Conservation (phyloP, 2,888 invertebrate species). For the Pammene aurita region DNA sequence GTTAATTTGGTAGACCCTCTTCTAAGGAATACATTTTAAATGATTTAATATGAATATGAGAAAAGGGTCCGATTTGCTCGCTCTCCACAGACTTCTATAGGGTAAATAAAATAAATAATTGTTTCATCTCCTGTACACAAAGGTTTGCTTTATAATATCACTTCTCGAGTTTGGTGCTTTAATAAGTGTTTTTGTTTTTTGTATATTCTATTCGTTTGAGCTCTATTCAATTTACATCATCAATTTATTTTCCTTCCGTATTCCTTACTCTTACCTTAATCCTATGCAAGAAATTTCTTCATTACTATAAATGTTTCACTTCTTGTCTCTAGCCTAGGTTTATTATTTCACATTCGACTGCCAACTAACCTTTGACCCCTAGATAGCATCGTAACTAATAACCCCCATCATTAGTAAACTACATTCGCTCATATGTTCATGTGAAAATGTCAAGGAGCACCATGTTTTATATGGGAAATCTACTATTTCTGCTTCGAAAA, state of each 20-base stretch:
- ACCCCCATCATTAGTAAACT: conserved; percentile 35
- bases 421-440: conserved; percentile 22
- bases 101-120: background rate
- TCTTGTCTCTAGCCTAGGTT: conserved; percentile 14
- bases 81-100: background rate
- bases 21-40: background rate
- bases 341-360: conserved; percentile 39
- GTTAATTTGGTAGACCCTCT: conserved; percentile 6
- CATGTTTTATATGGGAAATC: conserved; percentile 19
- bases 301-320: conserved; percentile 11
- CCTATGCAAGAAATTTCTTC: conserved; percentile 21
- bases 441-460: conserved; percentile 37
- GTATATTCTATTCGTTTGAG: too few relatives aligned
- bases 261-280: background rate
- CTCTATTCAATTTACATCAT: too few relatives aligned
- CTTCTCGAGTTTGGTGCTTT: too few relatives aligned
- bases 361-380: conserved; percentile 32
- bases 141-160: too few relatives aligned
- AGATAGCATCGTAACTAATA: conserved; percentile 35
- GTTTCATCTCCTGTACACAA: background rate
- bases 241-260: too few relatives aligned
- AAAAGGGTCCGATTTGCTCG: background rate
- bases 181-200: too few relatives aligned
- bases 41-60: background rate
- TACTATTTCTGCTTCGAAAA: background rate